Evolutionary conservation across 1,140 invertebrate genomes (phyloP), one percentile per base, ranked within the genome.

Genomic region (Drosophila melanica): DNA sequence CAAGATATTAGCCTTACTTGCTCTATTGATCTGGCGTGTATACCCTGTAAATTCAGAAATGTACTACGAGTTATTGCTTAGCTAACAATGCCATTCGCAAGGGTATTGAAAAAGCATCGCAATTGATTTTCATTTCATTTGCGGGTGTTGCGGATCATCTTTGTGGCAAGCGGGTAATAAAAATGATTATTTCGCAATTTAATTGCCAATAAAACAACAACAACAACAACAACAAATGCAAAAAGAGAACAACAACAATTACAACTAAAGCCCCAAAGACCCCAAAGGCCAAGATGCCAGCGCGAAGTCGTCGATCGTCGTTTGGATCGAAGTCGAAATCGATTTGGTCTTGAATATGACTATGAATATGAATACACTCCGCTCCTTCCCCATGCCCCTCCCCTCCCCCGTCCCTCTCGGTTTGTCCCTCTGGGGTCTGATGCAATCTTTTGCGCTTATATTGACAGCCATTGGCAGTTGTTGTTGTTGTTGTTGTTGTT

Each of bases 181-280:
- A 87, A 81, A 82, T 89, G 81, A 86, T 89, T 82, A 87, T 87
- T 86, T 87, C 75, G 76, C 82, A 81, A 86, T 87, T 86, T 87
- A 86, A 87, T 86, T 86, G 81, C 82, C 64, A 54, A 42, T 51
- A 55, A 33, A 54, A 66, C 69, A 79, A 65, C 68, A n/a, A 30
- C 47, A 53, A 41, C 20, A 35, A 42, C 35, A 50, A n/a, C 50
- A 45, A 50, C 20, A 27, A 48, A 18, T 18, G 18, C 18, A 18
- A 44, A 23, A 57, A 27, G 27, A 27, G 27, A 45, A 50, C 33
- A 30, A 50, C 30, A 45, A 23, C 39, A 54, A 57, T 6, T 30
- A 42, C 5, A 30, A 9, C 44, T 39, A 16, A 27, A 1, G 68
- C 35, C 69, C 62, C 48, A 57, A 64, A 57, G 50, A 75, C 62